Evolutionary conservation across 2,113 vertebrate genomes (phyloP).

Genomic region (Setophaga petechia): DNA sequence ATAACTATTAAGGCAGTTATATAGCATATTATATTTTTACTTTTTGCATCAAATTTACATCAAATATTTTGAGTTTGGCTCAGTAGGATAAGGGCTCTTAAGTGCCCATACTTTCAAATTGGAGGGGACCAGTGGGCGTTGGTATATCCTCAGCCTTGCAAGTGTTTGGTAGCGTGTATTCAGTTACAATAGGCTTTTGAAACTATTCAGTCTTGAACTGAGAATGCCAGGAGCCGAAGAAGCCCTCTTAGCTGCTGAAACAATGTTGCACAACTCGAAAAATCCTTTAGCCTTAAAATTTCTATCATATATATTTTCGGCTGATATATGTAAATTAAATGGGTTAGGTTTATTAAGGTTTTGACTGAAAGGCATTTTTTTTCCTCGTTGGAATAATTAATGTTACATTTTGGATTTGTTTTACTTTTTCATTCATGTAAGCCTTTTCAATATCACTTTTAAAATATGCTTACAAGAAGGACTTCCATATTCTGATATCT

Average conservation of each 20-base stretch:
- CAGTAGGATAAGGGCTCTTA: background rate
- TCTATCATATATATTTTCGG: background rate
- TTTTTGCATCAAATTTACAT: background rate
- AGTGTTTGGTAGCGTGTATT: background rate
- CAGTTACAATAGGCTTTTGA: background rate
- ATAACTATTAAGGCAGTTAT: background rate
- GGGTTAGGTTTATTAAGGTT: background rate
- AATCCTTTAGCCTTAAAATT: background rate
- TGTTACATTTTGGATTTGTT: background rate
- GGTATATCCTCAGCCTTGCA: background rate
- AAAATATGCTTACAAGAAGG: background rate
- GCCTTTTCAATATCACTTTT: background rate
- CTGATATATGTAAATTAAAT: background rate
- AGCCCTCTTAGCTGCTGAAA: background rate
- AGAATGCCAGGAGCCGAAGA: background rate
- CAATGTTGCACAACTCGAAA: background rate
- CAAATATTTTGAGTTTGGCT: background rate
- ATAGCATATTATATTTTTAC: background rate
- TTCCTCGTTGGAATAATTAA: background rate
- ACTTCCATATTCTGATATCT: background rate
- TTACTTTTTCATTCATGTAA: background rate
- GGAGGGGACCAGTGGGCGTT: fast-evolving
- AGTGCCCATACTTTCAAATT: background rate
- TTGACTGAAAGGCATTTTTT: background rate
- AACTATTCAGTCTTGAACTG: background rate